Base-by-base conservation (phyloP, 2,888 invertebrate genomes). In the Campopleginae sp. region DNA sequence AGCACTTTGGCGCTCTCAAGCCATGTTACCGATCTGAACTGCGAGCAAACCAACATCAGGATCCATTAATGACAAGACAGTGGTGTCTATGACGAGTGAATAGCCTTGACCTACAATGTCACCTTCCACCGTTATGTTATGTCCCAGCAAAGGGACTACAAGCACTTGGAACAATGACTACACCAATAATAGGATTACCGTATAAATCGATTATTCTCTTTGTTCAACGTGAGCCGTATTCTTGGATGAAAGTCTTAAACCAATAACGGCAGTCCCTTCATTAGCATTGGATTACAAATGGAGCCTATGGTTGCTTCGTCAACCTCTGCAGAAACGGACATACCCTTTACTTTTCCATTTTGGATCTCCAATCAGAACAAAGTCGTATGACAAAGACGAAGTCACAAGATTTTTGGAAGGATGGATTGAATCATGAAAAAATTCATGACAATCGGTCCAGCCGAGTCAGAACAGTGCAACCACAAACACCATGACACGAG, bases 141-240 rank as follows among this genome's bases (percentile, higher is more conserved):
- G 38, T 27, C 42, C 63, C 48, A n/a, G 58, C 65, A 61, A 54
- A 77, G 27, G 33, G 54, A 58, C 63, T 75, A 75, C 70, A 58
- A 54, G 42, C 58, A 19, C 76, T 65, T 72, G 38, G 46, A 46
- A n/a, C 76, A 84, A 80, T 72, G 75, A 70, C 51, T 70, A 63
- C 70, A 51, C 51, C 44, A 54, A 27, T 65, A 74, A 31, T 42
- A 17, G 33, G 68, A 38, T 68, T 74, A 46, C 23, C 31, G 46
- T 17, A 58, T 46, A n/a, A 77, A 81, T 68, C 46, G 46, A 31
- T 19, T 31, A 61, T 68, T 81, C 72, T 33, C 74, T 66, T 80
- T 74, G 51, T 48, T 72, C 38, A 38, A 38, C 14, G 38, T 23
- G 38, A 51, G 19, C 48, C 33, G 63, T 63, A 48, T 12, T 12